These are phyloP conservation scores for Vicugna pacos DNA, from an alignment of 2,113 vertebrate species.

Conservation along the genomic window DNA sequence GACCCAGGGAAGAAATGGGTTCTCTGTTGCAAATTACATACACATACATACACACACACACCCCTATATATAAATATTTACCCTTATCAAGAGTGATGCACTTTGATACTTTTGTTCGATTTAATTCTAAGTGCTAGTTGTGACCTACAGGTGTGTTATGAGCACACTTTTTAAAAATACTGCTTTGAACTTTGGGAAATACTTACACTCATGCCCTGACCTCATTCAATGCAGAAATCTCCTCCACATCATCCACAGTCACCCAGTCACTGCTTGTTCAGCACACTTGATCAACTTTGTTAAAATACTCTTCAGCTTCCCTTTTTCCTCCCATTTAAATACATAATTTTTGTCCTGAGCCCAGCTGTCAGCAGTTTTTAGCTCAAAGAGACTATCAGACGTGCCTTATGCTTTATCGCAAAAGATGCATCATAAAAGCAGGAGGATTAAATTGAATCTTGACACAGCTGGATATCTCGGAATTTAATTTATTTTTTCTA, in stretches of 20 bases:
- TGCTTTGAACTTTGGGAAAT: not conserved
- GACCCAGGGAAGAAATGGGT: not conserved
- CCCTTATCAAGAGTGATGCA: not conserved
- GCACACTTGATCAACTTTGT: not conserved
- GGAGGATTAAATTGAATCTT: constrained; percentile 13
- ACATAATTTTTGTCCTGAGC: not conserved
- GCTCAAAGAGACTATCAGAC: not conserved
- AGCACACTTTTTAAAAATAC: constrained; percentile 12
- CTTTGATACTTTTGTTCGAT: not conserved
- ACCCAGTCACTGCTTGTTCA: not conserved
- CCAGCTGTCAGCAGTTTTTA: not conserved
- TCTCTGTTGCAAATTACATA: not conserved
- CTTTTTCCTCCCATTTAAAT: constrained; percentile 17
- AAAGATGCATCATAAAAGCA: not conserved
- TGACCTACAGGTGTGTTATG: not conserved
- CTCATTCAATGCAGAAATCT: not conserved
- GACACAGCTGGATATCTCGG: not conserved
- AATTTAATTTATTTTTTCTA: not conserved
- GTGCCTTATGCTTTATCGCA: not conserved
- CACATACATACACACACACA: not conserved
- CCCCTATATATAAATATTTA: not conserved
- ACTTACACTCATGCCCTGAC: not conserved
- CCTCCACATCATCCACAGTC: not conserved
- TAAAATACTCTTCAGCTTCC: not conserved
- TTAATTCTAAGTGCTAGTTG: constrained; percentile 17